Evolutionary conservation across 2,113 vertebrate species (phyloP), one percentile per base, ranked within the genome.

Genomic region (Psettodes erumei): DNA sequence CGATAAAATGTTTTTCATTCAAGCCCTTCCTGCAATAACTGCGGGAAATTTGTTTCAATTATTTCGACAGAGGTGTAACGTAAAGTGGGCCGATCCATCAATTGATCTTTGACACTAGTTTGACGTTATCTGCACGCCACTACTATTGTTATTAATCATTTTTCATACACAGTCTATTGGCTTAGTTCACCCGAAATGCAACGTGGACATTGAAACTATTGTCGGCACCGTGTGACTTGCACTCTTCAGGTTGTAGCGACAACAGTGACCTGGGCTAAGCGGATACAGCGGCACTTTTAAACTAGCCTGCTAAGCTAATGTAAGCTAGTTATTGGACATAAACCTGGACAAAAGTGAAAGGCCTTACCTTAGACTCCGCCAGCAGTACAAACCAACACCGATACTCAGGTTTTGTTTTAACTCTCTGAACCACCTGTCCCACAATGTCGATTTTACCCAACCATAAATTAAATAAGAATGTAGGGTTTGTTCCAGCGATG

Each of bases 361-460:
- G 5, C 51, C 66, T 78, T 60, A 87, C 81, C 75, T 59, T 74
- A 1, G 16, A 21, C 55, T 35, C 37, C 11, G 53, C 7, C 25
- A 2, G 13, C 1, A 3, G 6, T 2, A n/a, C 15, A 2, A 13
- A 27, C 16, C 45, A 19, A 19, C 5, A 42, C 6, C 19, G 18
- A 37, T 1, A 21, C 7, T 1, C 53, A 27, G 16, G 2, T 15
- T 1, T 15, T 25, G 8, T 30, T 5, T 30, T 25, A n/a, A 1
- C 2, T 7, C 9, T 25, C 8, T 3, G 0, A 30, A 21, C 12
- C n/a, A 32, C 16, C 33, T 27, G 9, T 6, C 4, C 0, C 15
- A 54, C 10, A 0, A 0, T n/a, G 21, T 33, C 2, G 1, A 11
- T 23, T 27, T 19, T 11, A 19, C 11, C 38, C 4, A 43, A 9